A percentile compares a stretch with the other conserved stretches of the same genome.
Conservation (phyloP, 1,140 invertebrate genomes). For the Helicoverpa zea region DNA sequence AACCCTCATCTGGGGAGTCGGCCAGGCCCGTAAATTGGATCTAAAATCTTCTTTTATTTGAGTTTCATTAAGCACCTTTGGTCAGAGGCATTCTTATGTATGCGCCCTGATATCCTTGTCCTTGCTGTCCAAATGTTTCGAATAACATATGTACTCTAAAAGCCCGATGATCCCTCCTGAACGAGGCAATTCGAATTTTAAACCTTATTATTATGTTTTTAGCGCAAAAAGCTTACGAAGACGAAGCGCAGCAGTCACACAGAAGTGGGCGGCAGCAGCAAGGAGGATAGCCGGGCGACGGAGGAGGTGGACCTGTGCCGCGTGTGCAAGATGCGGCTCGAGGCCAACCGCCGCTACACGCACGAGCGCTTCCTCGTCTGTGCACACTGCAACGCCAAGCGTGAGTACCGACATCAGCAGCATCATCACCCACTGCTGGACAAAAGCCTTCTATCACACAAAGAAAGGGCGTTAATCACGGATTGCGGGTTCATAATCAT, state of each 20-base stretch:
- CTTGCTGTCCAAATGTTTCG: no score
- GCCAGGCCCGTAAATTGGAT: background rate
- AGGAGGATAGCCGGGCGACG: conserved; percentile 49
- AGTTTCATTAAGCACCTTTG: no score
- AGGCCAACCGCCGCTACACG: conserved; percentile 86
- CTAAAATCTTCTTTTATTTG: background rate
- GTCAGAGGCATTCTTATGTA: no score
- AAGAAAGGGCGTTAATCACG: no score
- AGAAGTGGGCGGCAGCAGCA: conserved; percentile 51
- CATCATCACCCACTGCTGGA: no score
- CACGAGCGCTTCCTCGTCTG: conserved; percentile 90
- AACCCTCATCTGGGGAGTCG: no score
- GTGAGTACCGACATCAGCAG: conserved; percentile 82
- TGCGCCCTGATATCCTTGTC: no score
- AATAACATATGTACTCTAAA: no score
- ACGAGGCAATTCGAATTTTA: no score
- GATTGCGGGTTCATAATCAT: no score
- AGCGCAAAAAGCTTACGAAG: conserved; percentile 79
- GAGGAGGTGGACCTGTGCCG: conserved; percentile 80
- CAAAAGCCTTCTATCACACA: no score
- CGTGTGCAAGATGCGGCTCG: conserved; percentile 85
- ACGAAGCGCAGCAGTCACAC: conserved; percentile 74
- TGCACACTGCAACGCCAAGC: conserved; percentile 91
- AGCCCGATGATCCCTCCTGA: no score
- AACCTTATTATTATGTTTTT: conserved; percentile 4